A percentile compares a stretch with the other conserved stretches of the same genome.
These are phyloP conservation scores for Abscondita cerata DNA, from an alignment of 2,888 invertebrate species.

Conservation along the genomic window DNA sequence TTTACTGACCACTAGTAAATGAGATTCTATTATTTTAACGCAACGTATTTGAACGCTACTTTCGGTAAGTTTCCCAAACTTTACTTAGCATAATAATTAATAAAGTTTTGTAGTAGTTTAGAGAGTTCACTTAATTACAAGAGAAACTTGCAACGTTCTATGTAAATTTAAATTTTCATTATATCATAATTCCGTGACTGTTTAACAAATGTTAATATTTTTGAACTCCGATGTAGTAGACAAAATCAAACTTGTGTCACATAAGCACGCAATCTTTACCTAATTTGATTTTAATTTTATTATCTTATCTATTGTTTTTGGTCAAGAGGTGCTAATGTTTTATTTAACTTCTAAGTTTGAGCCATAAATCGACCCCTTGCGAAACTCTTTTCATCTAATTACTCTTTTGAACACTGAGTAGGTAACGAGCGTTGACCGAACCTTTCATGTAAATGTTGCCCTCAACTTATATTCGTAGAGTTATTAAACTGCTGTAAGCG, in stretches of 20 bases:
- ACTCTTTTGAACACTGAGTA: constrained; percentile 6
- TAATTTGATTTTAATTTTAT: constrained; percentile 2
- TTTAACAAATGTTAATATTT: no score
- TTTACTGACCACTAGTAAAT: no score
- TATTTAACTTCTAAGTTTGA: constrained; percentile 1
- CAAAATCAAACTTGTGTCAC: neutral
- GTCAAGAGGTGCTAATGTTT: constrained; percentile 1
- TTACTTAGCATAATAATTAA: no score
- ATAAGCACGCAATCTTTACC: neutral
- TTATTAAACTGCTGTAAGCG: constrained; percentile 38
- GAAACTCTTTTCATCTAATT: constrained; percentile 6
- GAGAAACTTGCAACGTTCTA: no score
- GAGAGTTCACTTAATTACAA: no score
- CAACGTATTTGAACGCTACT: no score
- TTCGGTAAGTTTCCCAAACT: no score
- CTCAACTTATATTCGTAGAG: constrained; percentile 3
- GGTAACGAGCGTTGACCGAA: constrained; percentile 17
- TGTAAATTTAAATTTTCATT: no score
- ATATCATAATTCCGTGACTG: no score
- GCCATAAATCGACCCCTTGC: constrained; percentile 2
- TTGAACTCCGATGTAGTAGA: no score
- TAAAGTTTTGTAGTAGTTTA: no score
- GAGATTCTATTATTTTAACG: no score
- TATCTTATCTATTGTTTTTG: neutral
- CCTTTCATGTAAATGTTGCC: constrained; percentile 15